Evolutionary conservation across 2,888 invertebrate species (phyloP), one percentile per base, ranked within the genome.

Genomic region (Eustalomyia histrio): DNA sequence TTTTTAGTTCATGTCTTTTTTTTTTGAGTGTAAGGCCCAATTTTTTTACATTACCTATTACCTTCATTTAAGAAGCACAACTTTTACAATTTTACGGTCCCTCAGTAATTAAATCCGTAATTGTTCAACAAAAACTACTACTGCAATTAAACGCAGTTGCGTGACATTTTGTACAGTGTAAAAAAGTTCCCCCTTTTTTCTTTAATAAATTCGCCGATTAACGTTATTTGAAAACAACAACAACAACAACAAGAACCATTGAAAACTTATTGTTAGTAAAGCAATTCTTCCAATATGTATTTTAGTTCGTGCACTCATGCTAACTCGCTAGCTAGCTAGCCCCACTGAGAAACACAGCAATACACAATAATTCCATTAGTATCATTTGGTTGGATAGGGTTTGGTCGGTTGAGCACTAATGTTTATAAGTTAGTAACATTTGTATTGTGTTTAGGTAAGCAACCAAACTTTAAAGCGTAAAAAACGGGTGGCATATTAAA

Each of bases 361-460:
- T 52, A 47, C 6, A 24, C 63, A 18, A 18, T 60, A 63, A 52
- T 60, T 58, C 50, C 60, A 74, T 35, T 39, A 68, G 63, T 65
- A 61, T 35, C 52, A 14, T 63, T 57, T 47, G 24, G 18, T 47
- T 52, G 64, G 61, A 76, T 79, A 76, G 78, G 83, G 84, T 80
- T 83, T 79, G 83, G 79, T 78, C 79, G 57, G 39, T 53, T 29
- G 47, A 55, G 47, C 64, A 53, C 53, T 33, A 58, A 68, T 60
- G 63, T 50, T 73, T 78, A 53, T 39, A 76, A 75, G 71, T 83
- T 78, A 84, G 84, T 84, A 78, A 71, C 71, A 76, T 76, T 79
- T 81, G 47, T 68, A 82, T 68, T 78, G 83, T 74, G 76, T 65
- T 76, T 71, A 82, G 79, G 83, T 79, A 79, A 83, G 80, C 82